Percentiles rank a stretch among this genome's conserved stretches.
phyloP scores from a whole-genome alignment of 2,797 vertebrate species.

The Falco columbarius region DNA sequence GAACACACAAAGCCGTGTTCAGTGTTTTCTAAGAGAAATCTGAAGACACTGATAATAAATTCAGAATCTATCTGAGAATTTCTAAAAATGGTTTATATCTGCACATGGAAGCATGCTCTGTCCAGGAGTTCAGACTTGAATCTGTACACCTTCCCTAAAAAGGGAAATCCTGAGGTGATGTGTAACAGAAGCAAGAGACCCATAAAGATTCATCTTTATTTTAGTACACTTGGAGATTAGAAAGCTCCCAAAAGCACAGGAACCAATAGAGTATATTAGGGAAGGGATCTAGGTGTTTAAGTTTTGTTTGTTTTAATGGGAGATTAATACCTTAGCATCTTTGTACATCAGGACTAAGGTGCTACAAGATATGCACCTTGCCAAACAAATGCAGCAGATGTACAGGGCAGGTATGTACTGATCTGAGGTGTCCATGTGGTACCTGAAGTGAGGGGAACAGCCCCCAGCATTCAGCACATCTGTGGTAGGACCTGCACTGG shows the following conservation, averaged over 20 bases:
- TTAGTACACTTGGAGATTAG: not conserved
- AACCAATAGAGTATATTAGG: not conserved
- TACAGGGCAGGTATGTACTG: not conserved
- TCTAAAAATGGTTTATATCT: not conserved
- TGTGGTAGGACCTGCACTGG: not conserved
- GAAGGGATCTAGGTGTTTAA: not conserved
- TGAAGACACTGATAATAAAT: not conserved
- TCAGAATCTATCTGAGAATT: not conserved
- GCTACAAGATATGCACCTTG: not conserved
- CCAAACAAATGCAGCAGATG: not conserved
- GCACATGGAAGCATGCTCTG: not conserved
- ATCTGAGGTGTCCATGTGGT: accelerated
- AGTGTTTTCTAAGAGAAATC: not conserved
- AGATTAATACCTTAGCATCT: not conserved
- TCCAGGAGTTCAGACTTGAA: not conserved
- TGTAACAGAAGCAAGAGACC: not conserved
- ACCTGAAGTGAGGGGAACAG: not conserved
- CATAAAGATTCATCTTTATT: not conserved
- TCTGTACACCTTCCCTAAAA: not conserved
- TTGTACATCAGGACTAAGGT: not conserved
- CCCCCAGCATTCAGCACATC: not conserved
- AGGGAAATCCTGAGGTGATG: not conserved
- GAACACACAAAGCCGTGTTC: not conserved
- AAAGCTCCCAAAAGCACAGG: not conserved
- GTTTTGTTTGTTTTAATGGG: not conserved